phyloP scores from a whole-genome alignment of 2,797 vertebrate species.

The Euthynnus affinis region DNA sequence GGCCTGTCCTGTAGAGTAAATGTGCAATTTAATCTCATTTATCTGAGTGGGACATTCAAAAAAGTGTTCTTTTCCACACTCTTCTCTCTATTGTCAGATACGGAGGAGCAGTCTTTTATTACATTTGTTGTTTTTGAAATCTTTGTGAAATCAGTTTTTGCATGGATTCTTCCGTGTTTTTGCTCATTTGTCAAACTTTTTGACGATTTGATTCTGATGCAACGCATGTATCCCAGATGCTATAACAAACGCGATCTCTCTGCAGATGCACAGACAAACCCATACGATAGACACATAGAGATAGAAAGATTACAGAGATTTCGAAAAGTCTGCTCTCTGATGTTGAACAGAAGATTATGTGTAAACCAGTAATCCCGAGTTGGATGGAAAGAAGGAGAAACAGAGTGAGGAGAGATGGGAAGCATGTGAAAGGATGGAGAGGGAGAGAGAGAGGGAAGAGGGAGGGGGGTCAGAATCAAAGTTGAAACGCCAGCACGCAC shows the following conservation, averaged over 20 bases:
- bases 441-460: background rate
- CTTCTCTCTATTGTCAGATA: conserved; percentile 4
- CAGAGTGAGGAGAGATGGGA: conserved; percentile 60
- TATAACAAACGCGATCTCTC: conserved; percentile 29
- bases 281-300: conserved; percentile 60
- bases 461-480: conserved; percentile 47
- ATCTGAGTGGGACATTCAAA: conserved; percentile 14
- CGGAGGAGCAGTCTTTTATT: too few relatives aligned
- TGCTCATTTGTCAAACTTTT: conserved; percentile 1
- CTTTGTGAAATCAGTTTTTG: too few relatives aligned
- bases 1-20: conserved; percentile 15
- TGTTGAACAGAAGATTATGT: conserved; percentile 86
- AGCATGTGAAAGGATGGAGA: conserved; percentile 44
- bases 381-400: conserved; percentile 72
- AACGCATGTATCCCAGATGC: conserved; percentile 29
- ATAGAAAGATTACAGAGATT: conserved; percentile 84
- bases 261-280: conserved; percentile 65
- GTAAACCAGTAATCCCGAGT: conserved; percentile 84
- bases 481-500: conserved; percentile 45
- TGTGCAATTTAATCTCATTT: conserved; percentile 4
- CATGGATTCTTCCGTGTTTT: background rate
- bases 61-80: conserved; percentile 16
- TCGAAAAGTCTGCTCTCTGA: conserved; percentile 83
- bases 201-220: conserved; percentile 14
- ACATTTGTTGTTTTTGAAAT: too few relatives aligned